Percentiles rank a stretch among this genome's conserved stretches.
phyloP scores from a whole-genome alignment of 2,888 invertebrate species.

The Clanis bilineata region DNA sequence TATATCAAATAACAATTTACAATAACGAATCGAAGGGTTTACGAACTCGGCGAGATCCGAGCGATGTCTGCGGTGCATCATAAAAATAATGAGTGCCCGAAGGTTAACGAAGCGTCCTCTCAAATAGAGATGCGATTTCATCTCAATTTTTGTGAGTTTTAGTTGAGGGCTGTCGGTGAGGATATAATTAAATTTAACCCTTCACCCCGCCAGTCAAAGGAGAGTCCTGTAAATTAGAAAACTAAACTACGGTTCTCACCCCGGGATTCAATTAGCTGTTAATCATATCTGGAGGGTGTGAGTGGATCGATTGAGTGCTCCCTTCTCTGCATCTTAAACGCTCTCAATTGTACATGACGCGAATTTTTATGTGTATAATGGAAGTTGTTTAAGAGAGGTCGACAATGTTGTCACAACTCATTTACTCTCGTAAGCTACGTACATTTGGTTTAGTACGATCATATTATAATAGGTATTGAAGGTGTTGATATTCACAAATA shows the following conservation, averaged over 20 bases:
- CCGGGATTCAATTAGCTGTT: conserved; percentile 80
- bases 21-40: conserved; percentile 44
- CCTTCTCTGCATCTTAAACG: conserved; percentile 57
- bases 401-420: not conserved
- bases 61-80: conserved; percentile 6
- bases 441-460: too few relatives aligned
- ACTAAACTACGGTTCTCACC: conserved; percentile 81
- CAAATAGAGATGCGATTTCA: conserved; percentile 58
- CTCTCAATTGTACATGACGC: conserved; percentile 31
- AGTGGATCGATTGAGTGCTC: conserved; percentile 67
- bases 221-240: conserved; percentile 80
- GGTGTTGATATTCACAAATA: too few relatives aligned
- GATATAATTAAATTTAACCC: conserved; percentile 80
- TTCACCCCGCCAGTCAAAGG: conserved; percentile 68
- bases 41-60: conserved; percentile 31
- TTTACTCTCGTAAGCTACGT: not conserved
- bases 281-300: conserved; percentile 81
- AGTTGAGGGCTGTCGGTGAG: conserved; percentile 55
- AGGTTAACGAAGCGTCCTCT: conserved; percentile 43
- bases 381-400: not conserved
- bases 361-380: conserved; percentile 17
- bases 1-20: conserved; percentile 28
- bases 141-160: conserved; percentile 59
- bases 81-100: conserved; percentile 21
- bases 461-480: too few relatives aligned